phyloP scores from a whole-genome alignment of 2,888 invertebrate genomes.

The Gasteruption jaculator region DNA sequence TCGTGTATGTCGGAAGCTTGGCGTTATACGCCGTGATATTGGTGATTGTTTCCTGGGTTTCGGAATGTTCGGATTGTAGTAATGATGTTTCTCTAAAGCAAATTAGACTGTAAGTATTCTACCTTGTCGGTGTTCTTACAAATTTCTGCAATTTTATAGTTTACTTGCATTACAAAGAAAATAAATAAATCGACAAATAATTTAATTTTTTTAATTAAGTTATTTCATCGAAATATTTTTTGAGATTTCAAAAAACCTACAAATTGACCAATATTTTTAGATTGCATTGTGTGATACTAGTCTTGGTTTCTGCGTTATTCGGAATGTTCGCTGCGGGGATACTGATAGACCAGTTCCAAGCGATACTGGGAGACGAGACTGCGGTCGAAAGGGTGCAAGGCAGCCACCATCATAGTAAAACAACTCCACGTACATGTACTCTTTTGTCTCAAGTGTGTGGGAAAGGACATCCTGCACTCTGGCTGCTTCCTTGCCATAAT shows the following conservation, averaged over 20 bases:
- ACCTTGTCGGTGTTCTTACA: no score
- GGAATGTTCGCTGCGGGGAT: conserved; percentile 86
- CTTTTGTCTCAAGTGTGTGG: conserved; percentile 76
- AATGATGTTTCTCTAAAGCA: conserved; percentile 65
- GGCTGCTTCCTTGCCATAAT: conserved; percentile 66
- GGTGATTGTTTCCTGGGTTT: conserved; percentile 69
- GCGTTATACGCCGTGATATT: conserved; percentile 66
- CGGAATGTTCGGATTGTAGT: conserved; percentile 65
- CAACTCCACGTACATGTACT: conserved; percentile 59
- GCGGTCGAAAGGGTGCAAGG: conserved; percentile 74
- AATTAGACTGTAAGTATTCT: conserved; percentile 65
- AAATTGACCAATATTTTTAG: conserved; percentile 43
- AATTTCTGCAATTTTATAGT: no score
- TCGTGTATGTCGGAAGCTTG: conserved; percentile 71
- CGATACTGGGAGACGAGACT: conserved; percentile 80
- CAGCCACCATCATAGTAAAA: conserved; percentile 60
- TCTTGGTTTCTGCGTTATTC: conserved; percentile 78
- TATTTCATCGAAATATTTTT: not conserved
- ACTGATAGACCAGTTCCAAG: conserved; percentile 80
- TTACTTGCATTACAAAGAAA: conserved; percentile 14
- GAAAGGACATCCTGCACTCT: conserved; percentile 65
- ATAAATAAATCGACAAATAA: conserved; percentile 1
- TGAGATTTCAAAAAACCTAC: conserved; percentile 6
- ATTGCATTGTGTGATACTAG: conserved; percentile 76
- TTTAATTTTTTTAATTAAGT: conserved; percentile 15